Conservation (phyloP, 2,888 invertebrate species). For the Drosophila greeni region DNA sequence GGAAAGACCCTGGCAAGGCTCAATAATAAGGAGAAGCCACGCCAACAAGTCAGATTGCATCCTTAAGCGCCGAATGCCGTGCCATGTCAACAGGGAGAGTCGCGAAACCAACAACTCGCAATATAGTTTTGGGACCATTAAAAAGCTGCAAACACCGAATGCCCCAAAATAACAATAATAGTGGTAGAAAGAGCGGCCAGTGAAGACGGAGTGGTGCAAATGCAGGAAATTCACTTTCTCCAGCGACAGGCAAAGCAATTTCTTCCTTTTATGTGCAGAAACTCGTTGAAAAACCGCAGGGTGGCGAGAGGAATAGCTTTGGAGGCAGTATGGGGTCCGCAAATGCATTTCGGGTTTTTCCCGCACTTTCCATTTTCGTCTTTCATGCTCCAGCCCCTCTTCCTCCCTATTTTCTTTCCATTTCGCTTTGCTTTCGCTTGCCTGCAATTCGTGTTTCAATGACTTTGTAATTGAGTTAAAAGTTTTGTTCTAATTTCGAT, state of each 20-base stretch:
- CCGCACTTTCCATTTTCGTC: slow-evolving; percentile 12
- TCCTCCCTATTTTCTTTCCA: slow-evolving; percentile 25
- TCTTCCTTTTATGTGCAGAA: slow-evolving; percentile 41
- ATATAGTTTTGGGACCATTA: slow-evolving; percentile 39
- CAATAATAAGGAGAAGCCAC: slow-evolving; percentile 11
- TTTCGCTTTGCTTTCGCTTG: slow-evolving; percentile 40
- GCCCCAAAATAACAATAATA: slow-evolving; percentile 52
- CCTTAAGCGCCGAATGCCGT: slow-evolving; percentile 63
- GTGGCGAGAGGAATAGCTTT: not conserved
- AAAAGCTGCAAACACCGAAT: slow-evolving; percentile 34
- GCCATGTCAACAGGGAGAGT: slow-evolving; percentile 39
- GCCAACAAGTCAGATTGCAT: slow-evolving; percentile 32
- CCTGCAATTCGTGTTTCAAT: slow-evolving; percentile 57
- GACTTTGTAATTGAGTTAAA: slow-evolving; percentile 60
- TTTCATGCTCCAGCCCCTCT: slow-evolving; percentile 5
- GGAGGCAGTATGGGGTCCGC: slow-evolving; percentile 2
- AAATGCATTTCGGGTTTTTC: slow-evolving; percentile 36
- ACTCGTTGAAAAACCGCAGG: slow-evolving; percentile 31
- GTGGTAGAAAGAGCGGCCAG: slow-evolving; percentile 17
- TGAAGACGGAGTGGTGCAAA: slow-evolving; percentile 20
- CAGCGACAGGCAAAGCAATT: slow-evolving; percentile 32
- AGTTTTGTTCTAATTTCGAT: slow-evolving; percentile 54
- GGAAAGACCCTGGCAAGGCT: slow-evolving; percentile 28
- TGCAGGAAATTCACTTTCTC: slow-evolving; percentile 55
- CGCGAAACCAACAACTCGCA: slow-evolving; percentile 25